Conservation (phyloP, 2,113 vertebrate species). For the Halichoeres trimaculatus region DNA sequence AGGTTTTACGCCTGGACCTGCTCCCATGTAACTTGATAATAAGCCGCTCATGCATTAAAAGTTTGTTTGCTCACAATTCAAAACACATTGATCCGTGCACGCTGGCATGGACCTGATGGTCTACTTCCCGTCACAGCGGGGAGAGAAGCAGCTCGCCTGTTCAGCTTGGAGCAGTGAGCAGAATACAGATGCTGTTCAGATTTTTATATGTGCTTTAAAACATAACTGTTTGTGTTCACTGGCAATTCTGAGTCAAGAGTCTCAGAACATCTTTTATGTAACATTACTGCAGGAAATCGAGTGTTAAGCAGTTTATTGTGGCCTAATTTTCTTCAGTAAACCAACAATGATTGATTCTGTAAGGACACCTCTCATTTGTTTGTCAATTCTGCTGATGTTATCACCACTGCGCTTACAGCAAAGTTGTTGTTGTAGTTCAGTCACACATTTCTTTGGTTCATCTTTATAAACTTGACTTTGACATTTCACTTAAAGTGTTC, state of each 20-base stretch:
- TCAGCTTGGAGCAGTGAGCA: conserved; percentile 40
- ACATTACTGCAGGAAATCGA: neutral
- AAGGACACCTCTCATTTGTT: no score
- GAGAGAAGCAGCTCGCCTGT: conserved; percentile 34
- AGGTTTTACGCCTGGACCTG: conserved; percentile 29
- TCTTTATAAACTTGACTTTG: no score
- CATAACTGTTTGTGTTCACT: conserved; percentile 18
- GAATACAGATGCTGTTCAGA: conserved; percentile 52
- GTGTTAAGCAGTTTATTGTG: neutral
- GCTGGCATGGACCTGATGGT: conserved; percentile 65
- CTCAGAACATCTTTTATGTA: conserved; percentile 1
- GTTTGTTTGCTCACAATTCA: conserved; percentile 71
- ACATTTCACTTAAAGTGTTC: no score
- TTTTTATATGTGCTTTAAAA: conserved; percentile 18
- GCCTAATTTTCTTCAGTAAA: no score
- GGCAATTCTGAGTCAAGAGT: conserved; percentile 39
- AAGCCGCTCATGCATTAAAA: conserved; percentile 65
- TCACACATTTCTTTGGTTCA: no score
- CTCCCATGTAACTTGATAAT: conserved; percentile 55
- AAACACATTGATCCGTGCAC: conserved; percentile 65
- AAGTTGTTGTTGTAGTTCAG: no score
- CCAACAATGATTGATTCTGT: no score
- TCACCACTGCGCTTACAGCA: no score
- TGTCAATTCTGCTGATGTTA: no score
- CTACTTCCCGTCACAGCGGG: conserved; percentile 66